Evolutionary conservation across 2,113 vertebrate species (phyloP), one percentile per base, ranked within the genome.

Genomic region (Hassar affinis): DNA sequence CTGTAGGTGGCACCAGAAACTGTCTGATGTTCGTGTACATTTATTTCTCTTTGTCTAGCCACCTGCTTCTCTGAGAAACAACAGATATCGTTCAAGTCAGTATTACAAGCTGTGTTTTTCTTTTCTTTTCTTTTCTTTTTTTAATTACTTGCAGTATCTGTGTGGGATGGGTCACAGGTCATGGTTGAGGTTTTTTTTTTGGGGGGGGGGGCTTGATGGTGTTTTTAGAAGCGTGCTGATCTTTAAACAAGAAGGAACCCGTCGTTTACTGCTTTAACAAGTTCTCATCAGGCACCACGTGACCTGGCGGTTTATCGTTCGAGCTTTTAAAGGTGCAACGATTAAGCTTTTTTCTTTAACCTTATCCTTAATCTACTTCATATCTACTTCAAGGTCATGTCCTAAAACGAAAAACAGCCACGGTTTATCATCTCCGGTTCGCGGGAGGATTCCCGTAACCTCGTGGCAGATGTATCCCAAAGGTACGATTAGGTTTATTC

Each of bases 51-150:
- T 54, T 87, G 84, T 87, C 88, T 91, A 92, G 93, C 91, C 89
- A 90, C 91, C 86, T 89, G 92, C 91, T 93, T 92, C 88, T 93
- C 75, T 89, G 86, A 91, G 90, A 82, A 88, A 81, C 20, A 33
- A 69, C 81, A 84, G 79, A 78, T 92, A 75, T 62, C 84, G 88
- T 89, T 80, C 83, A 90, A 91, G 90, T 93, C 92, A 93, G 93
- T 94, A 92, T 94, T 95, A 91, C 88, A 90, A 88, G 86, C 90
- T 92, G 89, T 93, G 92, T 91, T 90, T 85, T 91, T 86, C 45
- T 88, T 89, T 22, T 93, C 91, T 88, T 89, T 91, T 78, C 89
- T 87, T 85, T 89, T 90, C 69, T 92, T 86, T 27, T 88, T 90
- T 79, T 89, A 87, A 87, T 89, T 90, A 80, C 82, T 10, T 83